A percentile compares a stretch with the other conserved stretches of the same genome.
phyloP scores from a whole-genome alignment of 2,113 vertebrate species.

The Hippolais icterina region DNA sequence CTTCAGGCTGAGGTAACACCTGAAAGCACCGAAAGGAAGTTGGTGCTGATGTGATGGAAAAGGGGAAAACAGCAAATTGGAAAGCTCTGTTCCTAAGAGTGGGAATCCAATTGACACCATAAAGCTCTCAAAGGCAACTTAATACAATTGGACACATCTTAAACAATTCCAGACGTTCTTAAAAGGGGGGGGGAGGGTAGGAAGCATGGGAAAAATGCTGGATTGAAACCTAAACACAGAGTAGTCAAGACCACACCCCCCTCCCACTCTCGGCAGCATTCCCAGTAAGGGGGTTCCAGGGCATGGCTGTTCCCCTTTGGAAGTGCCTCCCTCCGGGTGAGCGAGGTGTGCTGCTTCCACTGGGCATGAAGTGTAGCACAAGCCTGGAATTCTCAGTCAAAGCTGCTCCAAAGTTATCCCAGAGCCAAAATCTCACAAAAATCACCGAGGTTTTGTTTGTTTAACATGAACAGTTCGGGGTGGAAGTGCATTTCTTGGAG shows the following conservation, averaged over 20 bases:
- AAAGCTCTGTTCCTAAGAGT: background rate
- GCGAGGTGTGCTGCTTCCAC: rapidly evolving
- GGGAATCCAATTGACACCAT: background rate
- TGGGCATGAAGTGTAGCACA: background rate
- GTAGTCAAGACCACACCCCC: background rate
- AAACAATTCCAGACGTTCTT: conserved; percentile 17
- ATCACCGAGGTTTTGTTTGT: background rate
- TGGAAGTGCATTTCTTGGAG: background rate
- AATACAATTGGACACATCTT: background rate
- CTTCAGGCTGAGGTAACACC: background rate
- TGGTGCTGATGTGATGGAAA: background rate
- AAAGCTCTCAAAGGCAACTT: background rate
- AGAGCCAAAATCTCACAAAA: background rate
- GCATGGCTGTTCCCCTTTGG: background rate
- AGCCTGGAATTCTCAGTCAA: background rate
- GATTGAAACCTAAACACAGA: background rate
- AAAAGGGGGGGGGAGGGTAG: background rate
- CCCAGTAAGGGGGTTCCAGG: background rate
- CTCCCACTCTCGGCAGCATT: background rate
- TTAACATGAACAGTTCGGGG: background rate
- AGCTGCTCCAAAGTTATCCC: background rate
- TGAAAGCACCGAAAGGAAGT: background rate
- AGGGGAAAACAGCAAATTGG: rapidly evolving
- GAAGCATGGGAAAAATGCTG: background rate
- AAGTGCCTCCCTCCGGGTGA: background rate